Conservation (phyloP, 2,113 vertebrate species). For the Dipodomys merriami region DNA sequence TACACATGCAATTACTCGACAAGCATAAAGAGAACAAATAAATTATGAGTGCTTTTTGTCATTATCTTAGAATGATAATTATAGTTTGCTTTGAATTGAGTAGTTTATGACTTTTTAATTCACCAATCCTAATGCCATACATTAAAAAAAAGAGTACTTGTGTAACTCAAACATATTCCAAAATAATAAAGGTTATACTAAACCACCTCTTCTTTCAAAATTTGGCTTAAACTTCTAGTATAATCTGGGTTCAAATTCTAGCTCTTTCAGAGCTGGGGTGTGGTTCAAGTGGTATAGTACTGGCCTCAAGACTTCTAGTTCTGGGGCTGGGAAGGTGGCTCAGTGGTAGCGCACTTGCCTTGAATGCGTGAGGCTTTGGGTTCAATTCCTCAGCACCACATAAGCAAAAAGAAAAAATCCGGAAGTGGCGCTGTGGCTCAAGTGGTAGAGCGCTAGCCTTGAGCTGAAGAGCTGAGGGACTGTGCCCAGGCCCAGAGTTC, state of each 20-base stretch:
- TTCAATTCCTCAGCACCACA: no score
- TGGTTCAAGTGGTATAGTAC: no score
- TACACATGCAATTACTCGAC: constrained; percentile 42
- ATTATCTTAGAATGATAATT: constrained; percentile 59
- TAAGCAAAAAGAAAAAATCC: no score
- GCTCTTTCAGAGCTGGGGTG: neutral
- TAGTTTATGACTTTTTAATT: constrained; percentile 63
- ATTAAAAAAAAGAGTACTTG: constrained; percentile 37
- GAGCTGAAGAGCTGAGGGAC: no score
- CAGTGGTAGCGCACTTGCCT: no score
- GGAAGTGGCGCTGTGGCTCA: no score
- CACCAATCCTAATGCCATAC: neutral
- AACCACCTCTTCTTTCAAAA: constrained; percentile 45
- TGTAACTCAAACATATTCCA: constrained; percentile 48
- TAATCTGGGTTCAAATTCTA: constrained; percentile 41
- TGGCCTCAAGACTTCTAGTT: no score
- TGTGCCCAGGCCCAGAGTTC: no score
- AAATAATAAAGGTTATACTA: constrained; percentile 35
- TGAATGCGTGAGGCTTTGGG: no score
- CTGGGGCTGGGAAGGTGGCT: no score
- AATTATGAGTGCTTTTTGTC: constrained; percentile 34
- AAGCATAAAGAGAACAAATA: constrained; percentile 58
- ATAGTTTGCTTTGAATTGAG: constrained; percentile 52
- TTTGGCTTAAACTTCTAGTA: constrained; percentile 13
- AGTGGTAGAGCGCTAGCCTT: no score